Evolutionary conservation across 2,113 vertebrate genomes (phyloP).

Genomic region (Cavia porcellus): DNA sequence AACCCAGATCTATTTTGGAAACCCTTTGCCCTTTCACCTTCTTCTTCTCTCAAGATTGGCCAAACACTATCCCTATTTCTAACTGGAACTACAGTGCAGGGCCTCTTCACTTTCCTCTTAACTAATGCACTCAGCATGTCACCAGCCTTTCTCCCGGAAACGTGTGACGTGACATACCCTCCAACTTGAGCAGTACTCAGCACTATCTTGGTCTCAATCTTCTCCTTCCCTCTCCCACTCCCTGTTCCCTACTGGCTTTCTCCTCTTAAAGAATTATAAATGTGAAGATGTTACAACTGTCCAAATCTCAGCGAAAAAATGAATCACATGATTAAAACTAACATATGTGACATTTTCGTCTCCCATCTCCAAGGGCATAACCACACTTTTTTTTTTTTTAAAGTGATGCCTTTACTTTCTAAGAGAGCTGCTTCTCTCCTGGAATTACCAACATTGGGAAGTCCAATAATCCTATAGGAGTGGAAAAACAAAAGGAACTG

Average conservation of each 20-base stretch:
- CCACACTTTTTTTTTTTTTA: not conserved
- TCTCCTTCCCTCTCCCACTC: not conserved
- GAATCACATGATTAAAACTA: not conserved
- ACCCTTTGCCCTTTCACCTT: not conserved
- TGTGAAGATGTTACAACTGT: not conserved
- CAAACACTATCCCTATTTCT: not conserved
- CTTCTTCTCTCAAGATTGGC: not conserved
- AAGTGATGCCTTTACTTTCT: not conserved
- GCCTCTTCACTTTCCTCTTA: not conserved
- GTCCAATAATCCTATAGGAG: not conserved
- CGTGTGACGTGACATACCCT: rapidly evolving
- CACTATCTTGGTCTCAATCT: not conserved
- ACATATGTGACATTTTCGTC: slow-evolving; percentile 6
- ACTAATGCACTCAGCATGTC: not conserved
- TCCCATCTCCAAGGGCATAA: not conserved
- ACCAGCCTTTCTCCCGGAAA: not conserved
- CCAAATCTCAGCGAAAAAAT: slow-evolving; percentile 17
- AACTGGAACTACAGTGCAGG: not conserved
- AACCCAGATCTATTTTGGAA: not conserved
- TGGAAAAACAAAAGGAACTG: not conserved
- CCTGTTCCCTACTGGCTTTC: not conserved
- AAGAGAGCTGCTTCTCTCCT: not conserved
- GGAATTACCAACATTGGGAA: not conserved
- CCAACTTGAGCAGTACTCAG: not conserved
- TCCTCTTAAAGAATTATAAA: slow-evolving; percentile 24